Percentiles rank a stretch among this genome's conserved stretches.
Evolutionary conservation across 2,797 vertebrate species (phyloP).

Genomic region (Sylvia borin): DNA sequence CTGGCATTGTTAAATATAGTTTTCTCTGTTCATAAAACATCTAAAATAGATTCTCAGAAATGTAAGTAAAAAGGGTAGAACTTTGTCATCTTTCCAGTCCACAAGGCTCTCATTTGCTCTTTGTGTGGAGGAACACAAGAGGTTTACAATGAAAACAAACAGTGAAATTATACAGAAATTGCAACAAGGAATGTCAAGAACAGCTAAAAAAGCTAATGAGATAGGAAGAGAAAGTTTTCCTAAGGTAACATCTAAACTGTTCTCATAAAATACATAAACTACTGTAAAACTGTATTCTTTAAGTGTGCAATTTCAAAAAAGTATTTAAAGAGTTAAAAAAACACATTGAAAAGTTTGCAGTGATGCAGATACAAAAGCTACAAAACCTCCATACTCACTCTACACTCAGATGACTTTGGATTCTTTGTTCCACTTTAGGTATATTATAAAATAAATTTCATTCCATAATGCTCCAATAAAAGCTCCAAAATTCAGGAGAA

Average conservation of each 20-base stretch:
- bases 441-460: background rate
- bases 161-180: background rate
- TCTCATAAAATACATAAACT: background rate
- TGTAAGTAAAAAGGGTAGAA: background rate
- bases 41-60: background rate
- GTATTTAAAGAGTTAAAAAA: background rate
- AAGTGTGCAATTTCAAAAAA: background rate
- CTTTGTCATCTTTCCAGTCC: background rate
- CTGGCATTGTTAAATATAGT: conserved; percentile 4
- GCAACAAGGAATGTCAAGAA: background rate
- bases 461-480: background rate
- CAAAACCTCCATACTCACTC: background rate
- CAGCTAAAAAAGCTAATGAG: background rate
- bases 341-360: background rate
- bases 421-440: background rate
- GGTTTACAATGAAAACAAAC: background rate
- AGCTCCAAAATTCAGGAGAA: background rate
- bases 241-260: background rate
- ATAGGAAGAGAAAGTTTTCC: background rate
- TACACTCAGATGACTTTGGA: background rate
- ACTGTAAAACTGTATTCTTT: background rate
- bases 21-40: background rate
- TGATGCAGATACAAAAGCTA: background rate
- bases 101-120: background rate
- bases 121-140: background rate